Evolutionary conservation across 2,113 vertebrate species (phyloP), one percentile per base, ranked within the genome.

Genomic region (Nerophis ophidion): DNA sequence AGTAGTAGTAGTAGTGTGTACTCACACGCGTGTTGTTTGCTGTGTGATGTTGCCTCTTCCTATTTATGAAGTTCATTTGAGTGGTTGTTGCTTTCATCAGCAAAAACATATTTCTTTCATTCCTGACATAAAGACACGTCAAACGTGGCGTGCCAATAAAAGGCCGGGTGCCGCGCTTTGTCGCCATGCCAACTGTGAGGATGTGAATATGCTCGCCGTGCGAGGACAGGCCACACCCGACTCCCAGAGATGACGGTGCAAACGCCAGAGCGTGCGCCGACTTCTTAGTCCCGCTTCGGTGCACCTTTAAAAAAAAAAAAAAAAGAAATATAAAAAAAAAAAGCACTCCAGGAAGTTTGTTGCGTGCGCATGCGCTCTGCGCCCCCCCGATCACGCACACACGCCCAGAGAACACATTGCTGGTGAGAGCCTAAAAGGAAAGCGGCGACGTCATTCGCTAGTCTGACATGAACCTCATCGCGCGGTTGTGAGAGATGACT

Each of bases 231-330:
- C 40, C 61, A 63, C 45, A 74, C 79, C 77, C 74, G 42, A 63
- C 56, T 79, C 73, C 65, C 58, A 42, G 57, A 1, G 61, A 73
- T 68, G 76, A 70, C 58, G 64, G 63, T 14, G 33, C 68, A 62
- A 65, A 70, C 65, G 78, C 63, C 53, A 56, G 72, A 63, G 84
- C 72, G 67, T 71, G 65, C 75, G 81, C 70, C 62, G 73, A 82
- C 81, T 72, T 71, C 85, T 91, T 92, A 91, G 81, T 85, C 80
- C 90, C 58, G 87, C 77, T 79, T 78, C 77, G 83, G 68, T 92
- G 90, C 89, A 84, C 89, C 89, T 71, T 87, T 90, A 88, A 91
- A 89, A 56, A 86, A 26, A 26, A 26, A 26, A 26, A 26, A 26
- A 26, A 26, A 26, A 2, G 19, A 26, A 26, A 2, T 26, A 26